Base-by-base conservation (phyloP, 1,140 invertebrate species). In the Nephotettix cincticeps region DNA sequence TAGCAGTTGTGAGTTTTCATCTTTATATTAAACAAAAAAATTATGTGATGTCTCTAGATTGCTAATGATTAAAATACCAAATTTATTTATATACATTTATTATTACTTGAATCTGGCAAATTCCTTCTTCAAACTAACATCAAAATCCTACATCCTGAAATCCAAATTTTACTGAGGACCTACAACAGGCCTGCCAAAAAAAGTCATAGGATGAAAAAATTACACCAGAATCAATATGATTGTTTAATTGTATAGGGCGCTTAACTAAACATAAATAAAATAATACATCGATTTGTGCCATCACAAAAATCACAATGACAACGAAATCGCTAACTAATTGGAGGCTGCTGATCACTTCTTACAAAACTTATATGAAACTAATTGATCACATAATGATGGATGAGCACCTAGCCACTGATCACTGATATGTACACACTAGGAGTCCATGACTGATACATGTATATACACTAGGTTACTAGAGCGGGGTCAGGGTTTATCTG, bases 331-430 rank as follows among this genome's bases (percentile, higher is more conserved):
- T 6, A 29, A 61, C 25, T 61, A 9, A 21, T 6, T n/a, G 2
- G 11, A 54, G 47, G 2, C 28, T 23, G 6, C 13, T 6, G 21
- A 11, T 11, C 47, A 27, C 25, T 21, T 61, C 56, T 61, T 61
- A 61, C 21, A 61, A 61, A 61, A 61, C 56, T 61, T 61, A 61
- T 61, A 61, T 28, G 13, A 61, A n/a, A 61, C 56, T 61, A 61
- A 61, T 61, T 28, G 56, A 61, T 61, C 56, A 61, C 56, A 61
- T 27, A 61, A 61, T 61, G 25, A 61, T 3, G 23, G n/a, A 25
- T 27, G 56, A 61, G 56, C 56, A 61, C 56, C 56, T 61, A 61
- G 56, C 14, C 56, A 51, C 19, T 61, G 56, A 61, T 61, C 56
- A 51, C 19, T 61, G 56, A 61, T 61, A 61, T 61, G 56, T 61